These are phyloP conservation scores for Cherax destructor DNA, from an alignment of 1,140 invertebrate genomes.

Conservation along the genomic window DNA sequence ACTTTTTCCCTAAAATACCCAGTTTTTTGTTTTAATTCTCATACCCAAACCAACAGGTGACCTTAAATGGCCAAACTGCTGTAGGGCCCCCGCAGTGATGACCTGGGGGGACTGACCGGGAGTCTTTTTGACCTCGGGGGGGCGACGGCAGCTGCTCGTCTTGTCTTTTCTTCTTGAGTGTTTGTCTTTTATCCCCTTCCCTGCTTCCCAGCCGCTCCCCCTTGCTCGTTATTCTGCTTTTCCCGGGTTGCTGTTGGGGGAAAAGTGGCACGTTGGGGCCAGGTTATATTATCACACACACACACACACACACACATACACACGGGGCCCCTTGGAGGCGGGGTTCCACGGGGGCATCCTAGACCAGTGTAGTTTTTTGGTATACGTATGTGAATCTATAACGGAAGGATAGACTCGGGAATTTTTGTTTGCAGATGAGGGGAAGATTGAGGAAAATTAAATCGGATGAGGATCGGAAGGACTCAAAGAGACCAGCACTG, in stretches of 20 bases:
- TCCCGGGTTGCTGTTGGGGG: slow-evolving; percentile 85
- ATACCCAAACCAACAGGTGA: no score
- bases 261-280: neutral
- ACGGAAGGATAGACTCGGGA: no score
- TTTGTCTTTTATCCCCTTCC: slow-evolving; percentile 85
- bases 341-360: no score
- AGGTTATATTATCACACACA: neutral
- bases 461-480: no score
- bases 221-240: slow-evolving; percentile 81
- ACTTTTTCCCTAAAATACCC: no score
- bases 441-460: no score
- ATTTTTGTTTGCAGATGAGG: no score
- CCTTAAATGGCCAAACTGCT: no score
- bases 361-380: no score
- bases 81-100: neutral
- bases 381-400: no score
- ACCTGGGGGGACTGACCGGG: slow-evolving; percentile 79
- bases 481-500: no score
- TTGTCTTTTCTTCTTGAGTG: slow-evolving; percentile 93
- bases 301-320: neutral
- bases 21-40: no score
- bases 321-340: neutral
- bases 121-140: slow-evolving; percentile 96
- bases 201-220: slow-evolving; percentile 80
- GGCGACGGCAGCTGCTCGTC: slow-evolving; percentile 93